These are phyloP conservation scores for Thyatira batis DNA, from an alignment of 2,888 invertebrate genomes.

Conservation along the genomic window DNA sequence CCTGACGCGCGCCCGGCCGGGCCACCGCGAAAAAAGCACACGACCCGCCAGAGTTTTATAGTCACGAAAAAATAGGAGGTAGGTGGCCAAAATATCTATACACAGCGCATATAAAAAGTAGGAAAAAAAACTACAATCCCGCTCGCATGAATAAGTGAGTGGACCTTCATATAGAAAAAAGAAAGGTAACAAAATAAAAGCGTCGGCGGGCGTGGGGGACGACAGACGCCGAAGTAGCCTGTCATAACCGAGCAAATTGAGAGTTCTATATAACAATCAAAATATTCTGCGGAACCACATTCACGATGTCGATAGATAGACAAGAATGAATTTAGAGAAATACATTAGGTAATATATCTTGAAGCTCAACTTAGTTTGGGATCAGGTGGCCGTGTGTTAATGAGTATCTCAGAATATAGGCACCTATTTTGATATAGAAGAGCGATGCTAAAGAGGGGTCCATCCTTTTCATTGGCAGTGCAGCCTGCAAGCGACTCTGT, in stretches of 20 bases:
- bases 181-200: constrained; percentile 64
- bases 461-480: no score
- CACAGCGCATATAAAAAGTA: constrained; percentile 71
- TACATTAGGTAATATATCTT: no score
- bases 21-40: constrained; percentile 77
- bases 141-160: constrained; percentile 80
- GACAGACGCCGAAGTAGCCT: constrained; percentile 24
- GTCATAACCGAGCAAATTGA: constrained; percentile 13
- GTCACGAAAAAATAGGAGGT: constrained; percentile 79
- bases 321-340: no score
- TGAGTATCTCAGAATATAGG: no score
- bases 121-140: constrained; percentile 76
- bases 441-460: no score
- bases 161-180: constrained; percentile 77
- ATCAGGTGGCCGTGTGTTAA: no score
- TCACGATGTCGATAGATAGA: no score
- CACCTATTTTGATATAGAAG: no score
- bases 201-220: constrained; percentile 40
- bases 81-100: constrained; percentile 80
- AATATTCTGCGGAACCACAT: not conserved
- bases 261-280: constrained; percentile 12
- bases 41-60: constrained; percentile 78
- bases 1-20: constrained; percentile 43
- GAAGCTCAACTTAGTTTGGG: no score
- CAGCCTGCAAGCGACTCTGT: constrained; percentile 12